Evolutionary conservation across 1,140 invertebrate genomes (phyloP), one percentile per base, ranked within the genome.

Genomic region (Drosophila kikkawai): DNA sequence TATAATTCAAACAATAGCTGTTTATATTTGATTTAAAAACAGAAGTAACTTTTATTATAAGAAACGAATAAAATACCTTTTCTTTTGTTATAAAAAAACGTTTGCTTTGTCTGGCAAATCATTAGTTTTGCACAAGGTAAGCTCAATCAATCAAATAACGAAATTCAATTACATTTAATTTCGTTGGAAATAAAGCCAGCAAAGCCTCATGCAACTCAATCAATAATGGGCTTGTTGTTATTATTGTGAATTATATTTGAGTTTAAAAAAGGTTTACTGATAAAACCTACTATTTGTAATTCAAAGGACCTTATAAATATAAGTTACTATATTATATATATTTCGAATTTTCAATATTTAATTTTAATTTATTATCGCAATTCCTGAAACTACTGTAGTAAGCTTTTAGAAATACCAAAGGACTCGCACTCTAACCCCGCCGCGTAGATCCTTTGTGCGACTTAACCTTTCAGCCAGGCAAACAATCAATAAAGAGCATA

Each of bases 401-500:
- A 7, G 11, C 6, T 17, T 53, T 32, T 55, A 39, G 22, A 37
- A 56, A 56, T 56, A 56, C 4, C 19, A 26, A 39, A 56, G 34
- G 32, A 56, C 32, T 9, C n/a, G 4, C 7, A 13, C 17, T 19
- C 51, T 15, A 15, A 37, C 51, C 51, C 32, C 50, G 8, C 11
- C 0, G 4, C 12, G 4, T 4, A 37, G 17, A 19, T 41, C 29
- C 36, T 70, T 68, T 39, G 22, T 56, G 22, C n/a, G 34, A 29
- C 17, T 39, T 34, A 39, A 44, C 32, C 36, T 56, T 34, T 71
- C 6, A 9, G 15, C 12, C 36, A 4, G 22, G 17, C 4, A 37
- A 71, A 17, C 44, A 59, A 73, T 73, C 69, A 59, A 73, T 73
- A 73, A 50, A 39, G 12, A 26, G 32, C 47, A 29, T 63, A 36